These are phyloP conservation scores for Spodoptera littoralis DNA, from an alignment of 2,888 invertebrate species.

Conservation along the genomic window DNA sequence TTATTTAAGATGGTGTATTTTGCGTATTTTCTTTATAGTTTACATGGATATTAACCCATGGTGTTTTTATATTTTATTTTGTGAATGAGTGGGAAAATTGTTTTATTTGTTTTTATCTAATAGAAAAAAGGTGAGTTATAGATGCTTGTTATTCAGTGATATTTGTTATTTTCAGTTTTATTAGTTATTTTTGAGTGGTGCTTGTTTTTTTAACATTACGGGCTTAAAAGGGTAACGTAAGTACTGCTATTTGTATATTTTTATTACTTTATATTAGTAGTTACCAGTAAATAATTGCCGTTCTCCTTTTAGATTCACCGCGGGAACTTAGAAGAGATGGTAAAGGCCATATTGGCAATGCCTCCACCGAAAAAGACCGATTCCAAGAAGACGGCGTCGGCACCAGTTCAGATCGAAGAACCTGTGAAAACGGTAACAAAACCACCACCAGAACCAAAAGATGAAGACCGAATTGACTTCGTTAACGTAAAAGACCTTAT, in stretches of 20 bases:
- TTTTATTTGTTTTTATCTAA: conserved; percentile 27
- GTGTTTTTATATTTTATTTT: conserved; percentile 25
- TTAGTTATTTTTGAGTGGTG: conserved; percentile 54
- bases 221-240: conserved; percentile 53
- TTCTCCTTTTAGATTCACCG: conserved; percentile 87
- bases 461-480: conserved; percentile 86
- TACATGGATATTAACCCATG: conserved; percentile 45
- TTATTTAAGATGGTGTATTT: conserved; percentile 19
- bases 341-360: conserved; percentile 82
- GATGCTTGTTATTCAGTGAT: conserved; percentile 50
- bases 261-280: conserved; percentile 12
- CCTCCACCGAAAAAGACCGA: conserved; percentile 79
- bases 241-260: conserved; percentile 44
- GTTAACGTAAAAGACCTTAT: conserved; percentile 90
- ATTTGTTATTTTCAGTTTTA: conserved; percentile 52
- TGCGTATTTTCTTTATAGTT: conserved; percentile 31
- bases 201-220: conserved; percentile 53
- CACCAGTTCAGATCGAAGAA: conserved; percentile 70
- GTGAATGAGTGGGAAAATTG: conserved; percentile 45
- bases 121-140: conserved; percentile 40
- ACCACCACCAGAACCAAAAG: conserved; percentile 71
- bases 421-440: conserved; percentile 63
- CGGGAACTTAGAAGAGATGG: conserved; percentile 86
- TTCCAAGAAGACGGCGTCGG: conserved; percentile 68
- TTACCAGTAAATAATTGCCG: conserved; percentile 26